phyloP scores from a whole-genome alignment of 1,140 invertebrate species.

The Atta colombica region DNA sequence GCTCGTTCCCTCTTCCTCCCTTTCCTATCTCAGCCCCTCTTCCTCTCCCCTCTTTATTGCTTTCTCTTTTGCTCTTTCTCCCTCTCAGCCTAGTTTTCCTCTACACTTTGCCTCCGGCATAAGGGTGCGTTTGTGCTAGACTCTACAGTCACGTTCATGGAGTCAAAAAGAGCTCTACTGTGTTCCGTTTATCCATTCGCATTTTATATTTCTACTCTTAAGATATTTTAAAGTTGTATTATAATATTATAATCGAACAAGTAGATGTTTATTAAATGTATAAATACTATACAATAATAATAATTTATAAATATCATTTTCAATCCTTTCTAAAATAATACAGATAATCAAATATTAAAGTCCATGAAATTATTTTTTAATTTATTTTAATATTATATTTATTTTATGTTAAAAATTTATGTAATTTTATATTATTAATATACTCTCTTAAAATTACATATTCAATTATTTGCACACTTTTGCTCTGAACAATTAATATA shows the following conservation, averaged over 20 bases:
- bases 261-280: background rate
- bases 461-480: background rate
- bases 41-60: slow-evolving; percentile 2
- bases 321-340: background rate
- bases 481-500: too few relatives aligned
- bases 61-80: slow-evolving; percentile 35
- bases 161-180: slow-evolving; percentile 64
- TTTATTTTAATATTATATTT: background rate
- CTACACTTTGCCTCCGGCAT: slow-evolving; percentile 58
- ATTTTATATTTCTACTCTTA: slow-evolving; percentile 62
- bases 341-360: background rate
- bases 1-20: slow-evolving; percentile 42
- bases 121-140: slow-evolving; percentile 74
- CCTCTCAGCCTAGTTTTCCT: slow-evolving; percentile 70
- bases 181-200: slow-evolving; percentile 63
- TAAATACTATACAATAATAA: too few relatives aligned
- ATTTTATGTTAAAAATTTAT: background rate
- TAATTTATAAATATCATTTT: background rate
- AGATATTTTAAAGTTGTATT: background rate
- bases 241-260: background rate
- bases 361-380: background rate
- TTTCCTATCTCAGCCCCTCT: background rate
- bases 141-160: slow-evolving; percentile 50
- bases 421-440: background rate
- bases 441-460: background rate